These are phyloP conservation scores for Rhingia campestris DNA, from an alignment of 2,888 invertebrate genomes.

Conservation along the genomic window DNA sequence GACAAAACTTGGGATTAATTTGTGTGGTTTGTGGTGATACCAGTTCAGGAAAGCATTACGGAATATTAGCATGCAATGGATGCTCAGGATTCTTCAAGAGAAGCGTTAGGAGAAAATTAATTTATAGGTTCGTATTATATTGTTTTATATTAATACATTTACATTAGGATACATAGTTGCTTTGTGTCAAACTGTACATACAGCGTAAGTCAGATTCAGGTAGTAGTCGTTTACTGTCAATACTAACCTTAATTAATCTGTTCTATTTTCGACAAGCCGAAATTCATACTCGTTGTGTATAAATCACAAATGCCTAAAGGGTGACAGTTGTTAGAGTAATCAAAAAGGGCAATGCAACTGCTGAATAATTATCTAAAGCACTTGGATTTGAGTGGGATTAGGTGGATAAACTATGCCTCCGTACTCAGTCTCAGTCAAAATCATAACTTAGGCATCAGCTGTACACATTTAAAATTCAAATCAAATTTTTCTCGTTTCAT, in stretches of 20 bases:
- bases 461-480: constrained; percentile 61
- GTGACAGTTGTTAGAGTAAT: constrained; percentile 46
- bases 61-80: constrained; percentile 99
- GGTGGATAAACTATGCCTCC: constrained; percentile 43
- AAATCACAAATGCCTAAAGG: constrained; percentile 39
- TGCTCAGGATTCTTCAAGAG: constrained; percentile 99
- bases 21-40: constrained; percentile 99
- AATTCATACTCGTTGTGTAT: constrained; percentile 75
- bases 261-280: too few species aligned
- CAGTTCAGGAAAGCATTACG: constrained; percentile 98
- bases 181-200: too few species aligned
- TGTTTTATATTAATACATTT: background rate
- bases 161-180: background rate
- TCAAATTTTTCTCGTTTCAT: constrained; percentile 32
- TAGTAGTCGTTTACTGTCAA: too few species aligned
- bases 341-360: constrained; percentile 38
- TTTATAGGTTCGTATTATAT: constrained; percentile 90
- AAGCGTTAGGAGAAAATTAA: constrained; percentile 96
- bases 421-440: constrained; percentile 25
- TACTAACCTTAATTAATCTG: too few species aligned
- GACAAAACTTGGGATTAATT: constrained; percentile 89
- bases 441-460: constrained; percentile 66
- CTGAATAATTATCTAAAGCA: constrained; percentile 66
- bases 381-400: constrained; percentile 65
- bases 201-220: too few species aligned